Percentiles rank a stretch among this genome's conserved stretches.
Conservation (phyloP, 2,888 invertebrate genomes). For the Amiota minor region DNA sequence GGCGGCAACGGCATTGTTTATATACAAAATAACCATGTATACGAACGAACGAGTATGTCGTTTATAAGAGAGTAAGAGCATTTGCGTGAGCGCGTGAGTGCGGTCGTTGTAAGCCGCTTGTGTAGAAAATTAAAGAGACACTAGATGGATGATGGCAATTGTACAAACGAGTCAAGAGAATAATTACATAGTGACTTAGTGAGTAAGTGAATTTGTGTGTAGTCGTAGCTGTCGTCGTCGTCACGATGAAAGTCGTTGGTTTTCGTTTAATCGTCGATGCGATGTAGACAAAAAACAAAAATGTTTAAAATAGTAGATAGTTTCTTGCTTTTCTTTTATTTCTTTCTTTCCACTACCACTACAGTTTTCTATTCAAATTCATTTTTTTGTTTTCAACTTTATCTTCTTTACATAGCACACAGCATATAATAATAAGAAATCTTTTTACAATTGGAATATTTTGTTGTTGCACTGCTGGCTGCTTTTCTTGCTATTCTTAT, state of each 20-base stretch:
- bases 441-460: slow-evolving; percentile 27
- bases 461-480: not conserved
- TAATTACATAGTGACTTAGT: slow-evolving; percentile 32
- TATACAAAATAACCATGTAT: slow-evolving; percentile 49
- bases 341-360: slow-evolving; percentile 26
- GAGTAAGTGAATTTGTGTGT: slow-evolving; percentile 15
- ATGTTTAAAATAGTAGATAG: slow-evolving; percentile 49
- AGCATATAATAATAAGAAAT: slow-evolving; percentile 8
- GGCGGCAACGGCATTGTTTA: slow-evolving; percentile 2
- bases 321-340: slow-evolving; percentile 34
- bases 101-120: slow-evolving; percentile 29
- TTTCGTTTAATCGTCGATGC: slow-evolving; percentile 69
- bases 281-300: slow-evolving; percentile 67
- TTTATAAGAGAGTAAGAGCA: slow-evolving; percentile 26
- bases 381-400: slow-evolving; percentile 25
- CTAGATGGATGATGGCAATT: too few relatives aligned
- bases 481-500: too few relatives aligned
- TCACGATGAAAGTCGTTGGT: slow-evolving; percentile 66
- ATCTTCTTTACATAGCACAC: not conserved
- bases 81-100: slow-evolving; percentile 25
- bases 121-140: slow-evolving; percentile 36
- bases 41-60: slow-evolving; percentile 35
- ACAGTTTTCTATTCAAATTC: slow-evolving; percentile 48
- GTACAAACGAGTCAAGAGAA: slow-evolving; percentile 40
- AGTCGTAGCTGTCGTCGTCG: slow-evolving; percentile 14